These are phyloP conservation scores for Oscheius sp. DNA, from an alignment of 1,140 invertebrate species.

Conservation along the genomic window DNA sequence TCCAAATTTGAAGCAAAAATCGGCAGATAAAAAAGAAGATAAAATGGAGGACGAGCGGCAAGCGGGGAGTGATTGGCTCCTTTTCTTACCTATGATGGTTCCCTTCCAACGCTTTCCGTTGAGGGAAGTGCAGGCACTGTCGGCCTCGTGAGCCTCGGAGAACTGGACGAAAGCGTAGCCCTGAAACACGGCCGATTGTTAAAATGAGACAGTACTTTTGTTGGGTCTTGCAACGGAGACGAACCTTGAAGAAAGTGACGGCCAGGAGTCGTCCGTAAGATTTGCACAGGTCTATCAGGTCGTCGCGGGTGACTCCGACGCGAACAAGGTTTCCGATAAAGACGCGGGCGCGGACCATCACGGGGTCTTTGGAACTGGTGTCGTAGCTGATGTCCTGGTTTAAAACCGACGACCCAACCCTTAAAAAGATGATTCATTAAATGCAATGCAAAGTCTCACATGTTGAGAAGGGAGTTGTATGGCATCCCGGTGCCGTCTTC, in stretches of 20 bases:
- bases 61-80: not conserved
- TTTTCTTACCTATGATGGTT: slow-evolving; percentile 20
- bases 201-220: not conserved
- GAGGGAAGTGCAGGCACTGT: slow-evolving; percentile 17
- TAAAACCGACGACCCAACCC: slow-evolving; percentile 9
- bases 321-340: slow-evolving; percentile 31
- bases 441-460: not conserved
- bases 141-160: slow-evolving; percentile 13
- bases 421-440: not conserved
- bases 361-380: slow-evolving; percentile 29
- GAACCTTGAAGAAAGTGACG: slow-evolving; percentile 31
- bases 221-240: not conserved
- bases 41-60: not conserved
- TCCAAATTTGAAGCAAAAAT: slow-evolving; percentile 1
- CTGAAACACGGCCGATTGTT: slow-evolving; percentile 20
- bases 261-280: slow-evolving; percentile 33
- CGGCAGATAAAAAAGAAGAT: not conserved
- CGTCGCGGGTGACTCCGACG: slow-evolving; percentile 19
- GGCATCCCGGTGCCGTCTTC: slow-evolving; percentile 27
- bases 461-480: slow-evolving; percentile 24
- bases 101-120: slow-evolving; percentile 31
- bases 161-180: slow-evolving; percentile 39
- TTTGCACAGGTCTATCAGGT: slow-evolving; percentile 31
- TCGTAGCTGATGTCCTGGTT: slow-evolving; percentile 34
- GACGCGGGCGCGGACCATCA: slow-evolving; percentile 33